Base-by-base conservation (phyloP, 1,140 invertebrate genomes). In the Apis dorsata region DNA sequence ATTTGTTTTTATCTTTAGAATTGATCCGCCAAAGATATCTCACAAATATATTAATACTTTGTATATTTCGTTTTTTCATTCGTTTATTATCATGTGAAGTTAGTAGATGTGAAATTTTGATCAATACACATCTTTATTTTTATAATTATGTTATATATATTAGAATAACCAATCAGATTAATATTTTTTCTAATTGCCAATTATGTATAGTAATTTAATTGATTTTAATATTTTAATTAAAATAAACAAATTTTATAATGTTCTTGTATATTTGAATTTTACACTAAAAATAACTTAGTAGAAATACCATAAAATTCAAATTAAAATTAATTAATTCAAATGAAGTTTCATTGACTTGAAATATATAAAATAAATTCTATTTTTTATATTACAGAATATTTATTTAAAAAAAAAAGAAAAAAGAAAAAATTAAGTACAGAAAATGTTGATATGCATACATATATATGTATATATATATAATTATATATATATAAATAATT, bases 371-470 rank as follows among this genome's bases (percentile, higher is more conserved):
- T 8, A 7, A 19, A 21, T 24, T 57, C 11, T 0, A 21, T 59
- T 13, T 13, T 73, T 59, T 53, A 82, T 66, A 84, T 85, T 44
- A 44, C 84, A 24, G 86, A 85, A 79, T 90, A 34, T 88, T 88
- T 87, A 86, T 86, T 87, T 71, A 83, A 86, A 86, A 86, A 57
- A 63, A 87, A 86, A 86, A 83, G 83, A 83, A 86, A 57, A 57
- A 63, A 87, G 84, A 86, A 73, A 87, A 86, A 86, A 86, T 87
- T 87, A 87, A 87, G 86, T 87, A 87, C 86, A 86, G 57, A 87
- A 84, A 87, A 80, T 86, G 73, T 80, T 55, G 62, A 28, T 83
- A 72, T 83, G 85, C 79, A 84, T 86, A 60, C 70, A 86, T 62
- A 83, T 53, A 65, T 87, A 73, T 86, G 84, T 86, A 72, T 83